Conservation (phyloP, 2,888 invertebrate genomes). For the Cheiracanthium punctorium region DNA sequence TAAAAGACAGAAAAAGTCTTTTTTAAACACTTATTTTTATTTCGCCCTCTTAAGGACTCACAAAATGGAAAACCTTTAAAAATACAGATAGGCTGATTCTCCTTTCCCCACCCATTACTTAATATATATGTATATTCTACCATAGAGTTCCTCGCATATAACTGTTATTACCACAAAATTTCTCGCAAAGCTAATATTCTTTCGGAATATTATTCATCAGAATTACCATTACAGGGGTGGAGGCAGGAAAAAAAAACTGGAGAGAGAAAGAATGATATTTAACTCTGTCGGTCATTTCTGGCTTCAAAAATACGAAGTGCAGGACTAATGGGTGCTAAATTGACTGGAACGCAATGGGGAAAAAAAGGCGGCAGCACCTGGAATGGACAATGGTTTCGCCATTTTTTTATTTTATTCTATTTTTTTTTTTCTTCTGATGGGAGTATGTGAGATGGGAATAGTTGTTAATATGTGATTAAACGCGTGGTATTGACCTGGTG, state of each 20-base stretch:
- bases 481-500: neutral
- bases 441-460: neutral
- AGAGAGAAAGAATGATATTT: too few relatives aligned
- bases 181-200: neutral
- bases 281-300: slow-evolving; percentile 16
- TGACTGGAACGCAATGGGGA: slow-evolving; percentile 12
- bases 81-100: too few relatives aligned
- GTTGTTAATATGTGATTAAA: slow-evolving; percentile 2
- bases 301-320: neutral
- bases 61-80: too few relatives aligned
- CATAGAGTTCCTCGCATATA: neutral
- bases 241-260: neutral
- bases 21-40: too few relatives aligned
- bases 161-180: slow-evolving; percentile 13
- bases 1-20: too few relatives aligned
- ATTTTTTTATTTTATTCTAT: too few relatives aligned
- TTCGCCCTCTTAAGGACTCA: too few relatives aligned
- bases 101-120: too few relatives aligned
- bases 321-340: slow-evolving; percentile 28
- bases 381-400: neutral
- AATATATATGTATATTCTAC: neutral
- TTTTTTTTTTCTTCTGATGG: neutral
- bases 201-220: neutral
- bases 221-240: slow-evolving; percentile 25
- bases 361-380: neutral